Base-by-base conservation (phyloP, 2,888 invertebrate species). In the Girardia tigrina region DNA sequence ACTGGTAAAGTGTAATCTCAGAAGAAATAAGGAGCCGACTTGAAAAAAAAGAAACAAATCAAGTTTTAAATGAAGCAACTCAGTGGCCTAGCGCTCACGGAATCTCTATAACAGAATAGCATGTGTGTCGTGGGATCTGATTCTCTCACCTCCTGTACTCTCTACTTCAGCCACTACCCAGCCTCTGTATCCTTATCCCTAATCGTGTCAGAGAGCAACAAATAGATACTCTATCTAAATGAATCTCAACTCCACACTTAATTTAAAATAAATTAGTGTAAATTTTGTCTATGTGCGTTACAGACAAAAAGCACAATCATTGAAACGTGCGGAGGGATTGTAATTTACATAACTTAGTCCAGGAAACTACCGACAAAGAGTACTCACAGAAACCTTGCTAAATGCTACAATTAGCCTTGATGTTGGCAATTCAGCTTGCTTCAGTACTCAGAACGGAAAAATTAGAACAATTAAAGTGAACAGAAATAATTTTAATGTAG, bases 1-100 rank as follows among this genome's bases (percentile, higher is more conserved):
- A 56, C 56, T 56, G 56, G 56, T 56, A 56, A 56, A 56, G 56
- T 56, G 56, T 56, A 56, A 56, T 56, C 56, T 56, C 56, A 56
- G 56, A 56, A 56, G 56, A 56, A 56, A 56, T 56, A 56, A 56
- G 56, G 56, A 56, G 56, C 56, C 56, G 56, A 56, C 56, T 56
- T 56, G 56, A 56, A 56, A 36, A 36, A 36, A 36, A 36, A 56
- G 23, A 56, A 56, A 56, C 56, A 56, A 56, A 56, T 56, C 56
- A 56, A 56, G 56, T 56, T 56, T 56, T 56, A 56, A 56, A 56
- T 56, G 56, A 56, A 56, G 56, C 56, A 56, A 56, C n/a, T 56
- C 56, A 56, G 56, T 56, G 56, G 56, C 56, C 56, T 56, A n/a
- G 56, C 23, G 56, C 56, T 56, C 56, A 56, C 56, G 56, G 56